A percentile compares a stretch with the other conserved stretches of the same genome.
Evolutionary conservation across 2,113 vertebrate genomes (phyloP).

Genomic region (Ramphastos sulfuratus): DNA sequence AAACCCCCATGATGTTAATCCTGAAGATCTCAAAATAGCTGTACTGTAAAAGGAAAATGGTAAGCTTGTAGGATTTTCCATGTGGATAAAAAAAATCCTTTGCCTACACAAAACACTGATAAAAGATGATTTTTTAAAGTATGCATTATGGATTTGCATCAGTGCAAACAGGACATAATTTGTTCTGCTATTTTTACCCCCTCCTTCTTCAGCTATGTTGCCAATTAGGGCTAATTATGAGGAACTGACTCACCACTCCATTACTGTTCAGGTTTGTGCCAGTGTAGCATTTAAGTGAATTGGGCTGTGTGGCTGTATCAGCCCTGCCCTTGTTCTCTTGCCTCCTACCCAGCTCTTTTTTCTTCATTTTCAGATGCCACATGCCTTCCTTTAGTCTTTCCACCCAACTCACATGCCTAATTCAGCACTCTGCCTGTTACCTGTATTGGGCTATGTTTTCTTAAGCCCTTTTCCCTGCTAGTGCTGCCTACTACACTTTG

Average conservation of each 20-base stretch:
- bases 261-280: conserved; percentile 9
- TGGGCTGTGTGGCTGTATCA: not conserved
- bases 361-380: not conserved
- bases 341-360: not conserved
- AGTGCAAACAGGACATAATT: not conserved
- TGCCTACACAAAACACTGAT: not conserved
- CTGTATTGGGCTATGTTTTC: not conserved
- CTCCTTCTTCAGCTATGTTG: not conserved
- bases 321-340: not conserved
- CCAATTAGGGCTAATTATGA: conserved; percentile 18
- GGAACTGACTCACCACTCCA: not conserved
- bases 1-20: not conserved
- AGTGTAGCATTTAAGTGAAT: not conserved
- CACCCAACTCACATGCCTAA: not conserved
- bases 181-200: not conserved
- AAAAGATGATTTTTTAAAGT: not conserved
- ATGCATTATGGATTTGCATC: not conserved
- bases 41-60: not conserved
- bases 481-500: not conserved
- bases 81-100: not conserved
- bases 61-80: not conserved
- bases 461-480: not conserved
- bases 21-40: not conserved
- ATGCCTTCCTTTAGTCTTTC: not conserved
- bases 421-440: not conserved